Percentiles rank a stretch among this genome's conserved stretches.
These are phyloP conservation scores for Phaetusa simplex DNA, from an alignment of 2,113 vertebrate genomes.

Conservation along the genomic window DNA sequence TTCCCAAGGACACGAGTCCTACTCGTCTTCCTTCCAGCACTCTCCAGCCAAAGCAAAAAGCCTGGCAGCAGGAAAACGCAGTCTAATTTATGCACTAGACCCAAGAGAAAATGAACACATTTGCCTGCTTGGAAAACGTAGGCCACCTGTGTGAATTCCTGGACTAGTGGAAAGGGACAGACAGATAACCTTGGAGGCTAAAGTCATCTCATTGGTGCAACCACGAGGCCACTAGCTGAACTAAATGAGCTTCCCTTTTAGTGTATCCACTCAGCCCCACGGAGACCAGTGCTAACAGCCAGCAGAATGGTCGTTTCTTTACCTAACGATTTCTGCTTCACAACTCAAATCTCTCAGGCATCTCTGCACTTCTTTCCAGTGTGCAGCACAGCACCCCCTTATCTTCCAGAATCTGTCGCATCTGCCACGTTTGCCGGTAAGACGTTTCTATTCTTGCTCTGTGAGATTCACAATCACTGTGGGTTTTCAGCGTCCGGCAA, in stretches of 20 bases:
- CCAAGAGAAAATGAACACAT: background rate
- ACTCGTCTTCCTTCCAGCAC: background rate
- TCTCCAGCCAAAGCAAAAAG: background rate
- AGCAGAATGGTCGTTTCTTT: background rate
- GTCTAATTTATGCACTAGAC: background rate
- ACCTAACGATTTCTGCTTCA: background rate
- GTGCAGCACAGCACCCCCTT: background rate
- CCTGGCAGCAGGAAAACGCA: background rate
- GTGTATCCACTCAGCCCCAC: background rate
- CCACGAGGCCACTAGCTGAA: background rate
- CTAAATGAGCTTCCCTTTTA: background rate
- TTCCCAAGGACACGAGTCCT: conserved; percentile 20
- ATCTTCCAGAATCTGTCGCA: background rate
- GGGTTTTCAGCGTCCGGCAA: background rate
- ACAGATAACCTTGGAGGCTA: background rate
- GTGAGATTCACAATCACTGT: background rate
- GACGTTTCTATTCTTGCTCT: background rate
- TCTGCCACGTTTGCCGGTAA: background rate
- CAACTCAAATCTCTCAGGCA: background rate
- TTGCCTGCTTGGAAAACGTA: background rate
- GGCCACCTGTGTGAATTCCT: background rate
- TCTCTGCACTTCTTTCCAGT: background rate
- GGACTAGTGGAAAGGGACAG: background rate
- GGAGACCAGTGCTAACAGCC: background rate
- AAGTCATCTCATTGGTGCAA: background rate